phyloP scores from a whole-genome alignment of 1,140 invertebrate species.

The Sycobia sp. region DNA sequence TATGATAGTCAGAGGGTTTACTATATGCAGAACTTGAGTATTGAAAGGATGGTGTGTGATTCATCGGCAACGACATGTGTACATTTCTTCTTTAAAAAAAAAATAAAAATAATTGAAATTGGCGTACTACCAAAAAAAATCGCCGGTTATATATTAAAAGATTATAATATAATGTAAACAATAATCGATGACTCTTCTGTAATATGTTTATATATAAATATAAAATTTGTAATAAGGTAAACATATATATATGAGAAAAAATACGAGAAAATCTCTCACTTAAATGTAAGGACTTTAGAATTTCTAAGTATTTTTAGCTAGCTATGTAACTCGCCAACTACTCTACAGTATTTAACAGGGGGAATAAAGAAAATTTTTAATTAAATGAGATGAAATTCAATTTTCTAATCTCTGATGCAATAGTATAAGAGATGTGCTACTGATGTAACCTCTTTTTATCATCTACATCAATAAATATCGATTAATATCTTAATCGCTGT shows the following conservation, averaged over 20 bases:
- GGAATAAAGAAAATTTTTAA: slow-evolving; percentile 30
- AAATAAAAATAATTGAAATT: slow-evolving; percentile 4
- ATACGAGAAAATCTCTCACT: slow-evolving; percentile 25
- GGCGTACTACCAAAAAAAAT: slow-evolving; percentile 24
- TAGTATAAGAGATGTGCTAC: slow-evolving; percentile 19
- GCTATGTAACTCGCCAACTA: slow-evolving; percentile 48
- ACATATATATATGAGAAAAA: slow-evolving; percentile 32
- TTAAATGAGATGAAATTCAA: slow-evolving; percentile 3
- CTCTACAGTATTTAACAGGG: slow-evolving; percentile 52
- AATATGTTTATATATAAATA: slow-evolving; percentile 49
- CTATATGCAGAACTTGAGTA: slow-evolving; percentile 36
- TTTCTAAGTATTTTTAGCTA: slow-evolving; percentile 44
- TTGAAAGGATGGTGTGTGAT: slow-evolving; percentile 36
- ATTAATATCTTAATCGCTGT: slow-evolving; percentile 36
- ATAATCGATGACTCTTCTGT: slow-evolving; percentile 45
- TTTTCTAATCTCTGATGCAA: slow-evolving; percentile 13
- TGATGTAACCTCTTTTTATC: slow-evolving; percentile 26
- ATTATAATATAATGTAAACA: slow-evolving; percentile 42
- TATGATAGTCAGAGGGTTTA: slow-evolving; percentile 33
- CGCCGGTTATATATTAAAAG: slow-evolving; percentile 29
- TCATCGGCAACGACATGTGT: slow-evolving; percentile 46
- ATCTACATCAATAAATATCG: slow-evolving; percentile 30
- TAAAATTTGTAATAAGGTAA: slow-evolving; percentile 33
- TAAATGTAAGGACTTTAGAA: slow-evolving; percentile 36
- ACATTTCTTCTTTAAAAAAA: slow-evolving; percentile 41